Evolutionary conservation across 2,888 invertebrate species (phyloP), one percentile per base, ranked within the genome.

Genomic region (Camptogramma bilineatum): DNA sequence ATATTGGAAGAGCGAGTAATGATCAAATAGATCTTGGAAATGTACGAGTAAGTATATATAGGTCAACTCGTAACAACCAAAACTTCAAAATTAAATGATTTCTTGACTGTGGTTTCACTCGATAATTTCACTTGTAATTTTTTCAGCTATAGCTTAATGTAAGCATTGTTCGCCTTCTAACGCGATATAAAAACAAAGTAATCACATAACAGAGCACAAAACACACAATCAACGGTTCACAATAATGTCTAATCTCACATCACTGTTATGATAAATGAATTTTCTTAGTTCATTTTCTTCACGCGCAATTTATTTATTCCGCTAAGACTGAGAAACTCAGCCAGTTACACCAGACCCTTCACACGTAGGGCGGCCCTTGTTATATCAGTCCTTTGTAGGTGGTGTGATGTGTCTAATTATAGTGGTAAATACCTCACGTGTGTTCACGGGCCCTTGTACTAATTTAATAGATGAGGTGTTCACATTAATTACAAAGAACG

Each of bases 401-500:
- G 61, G 71, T 68, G 71, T 72, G 70, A 76, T 53, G 75, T 84
- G 73, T 84, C 90, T 75, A 9, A 55, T 62, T 78, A 82, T 17
- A 64, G 47, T 88, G 90, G 89, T 79, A 71, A 74, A 77, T 78
- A 76, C 73, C 74, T 80, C 86, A 86, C 84, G 85, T 87, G 86
- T 86, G 86, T 86, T 85, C 84, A 84, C 85, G 83, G 81, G 87
- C 87, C 86, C 87, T 88, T 86, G 79, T 84, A 85, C 89, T 93
- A 92, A 93, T 92, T 91, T 90, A 91, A 92, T 93, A 92, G 87
- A 92, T 90, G 91, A 92, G 92, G 92, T 93, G 93, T 90, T 91
- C 85, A 80, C 89, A 87, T 91, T 91, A 92, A 92, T 93, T 90
- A 92, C 91, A 90, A 92, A 90, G 91, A 90, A 91, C 87, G 92